Base-by-base conservation (phyloP, 2,888 invertebrate species). In the Orthosia gracilis region DNA sequence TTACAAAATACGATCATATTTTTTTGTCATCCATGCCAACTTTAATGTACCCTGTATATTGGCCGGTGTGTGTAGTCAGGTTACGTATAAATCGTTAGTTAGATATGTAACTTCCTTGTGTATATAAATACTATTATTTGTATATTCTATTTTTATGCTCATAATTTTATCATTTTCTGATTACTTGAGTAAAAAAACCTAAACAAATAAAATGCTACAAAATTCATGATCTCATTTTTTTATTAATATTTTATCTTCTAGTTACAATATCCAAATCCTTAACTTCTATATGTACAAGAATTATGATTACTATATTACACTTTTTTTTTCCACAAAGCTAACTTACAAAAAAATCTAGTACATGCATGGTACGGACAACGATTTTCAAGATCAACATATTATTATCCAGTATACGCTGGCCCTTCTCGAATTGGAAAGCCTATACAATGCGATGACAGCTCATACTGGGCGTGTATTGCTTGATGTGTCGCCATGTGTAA, bases 261-360 rank as follows among this genome's bases (percentile, higher is more conserved):
- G 72, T 87, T 86, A 87, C 78, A 82, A 78, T 83, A 83, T 76
- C 71, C 77, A 83, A 84, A 82, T 77, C 26, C 68, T 84, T 83
- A 83, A 26, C 12, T 18, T 52, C 18, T 76, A 75, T 86, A 87
- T 87, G 68, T 87, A 87, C 88, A 87, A 54, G 26, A 67, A 58
- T 77, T 84, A 85, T 50, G 40, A 71, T 77, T 83, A 83, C 63
- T 87, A 85, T 87, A 76, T 31, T 87, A 87, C 85, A 85, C 49
- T 63, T 70, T 61, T 71, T 65, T 31, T 62, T 13, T 26, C 17
- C 17, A 63, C 26, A 65, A 23, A 68, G 12, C 50, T 52, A 64
- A 73, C 12, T 72, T 52, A 69, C 31, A 72, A 50, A 82, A 47
- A 65, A 55, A 40, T 69, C 17, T 15, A 62, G 40, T 58, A 72